Evolutionary conservation across 2,113 vertebrate genomes (phyloP), one percentile per base, ranked within the genome.

Genomic region (Calidris pygmaea): DNA sequence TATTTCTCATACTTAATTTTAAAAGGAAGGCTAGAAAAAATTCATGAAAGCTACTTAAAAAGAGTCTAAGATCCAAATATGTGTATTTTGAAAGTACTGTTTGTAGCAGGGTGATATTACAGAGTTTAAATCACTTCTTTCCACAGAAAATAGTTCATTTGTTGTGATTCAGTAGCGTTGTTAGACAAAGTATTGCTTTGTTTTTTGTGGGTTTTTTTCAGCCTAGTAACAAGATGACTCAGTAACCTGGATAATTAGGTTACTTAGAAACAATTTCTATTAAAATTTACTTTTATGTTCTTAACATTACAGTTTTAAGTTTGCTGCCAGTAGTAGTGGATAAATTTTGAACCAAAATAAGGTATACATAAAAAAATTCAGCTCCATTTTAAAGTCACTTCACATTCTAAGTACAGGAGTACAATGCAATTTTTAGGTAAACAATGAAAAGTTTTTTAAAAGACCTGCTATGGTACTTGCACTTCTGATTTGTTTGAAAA

Each of bases 201-300:
- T 41, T 71, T 83, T n/a, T 12, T 76, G 39, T 1, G 3, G 10
- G 1, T 7, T 37, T 58, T 85, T 35, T 47, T 29, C 23, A 87
- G n/a, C 81, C 68, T 87, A 48, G 67, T 93, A 91, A 96, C 89
- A 80, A 48, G 78, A 82, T 93, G 87, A 87, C 87, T 94, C 79
- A 72, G 74, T 86, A 59, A 75, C 52, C 67, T 74, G 43, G 66
- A 34, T 90, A 77, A 43, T 85, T 56, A 84, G 47, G 45, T 79
- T 63, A 59, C 39, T 9, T 53, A 62, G 89, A 66, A 77, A 93
- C 62, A 67, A 52, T 78, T 35, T 34, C 39, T 35, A 23, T 82
- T 84, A 97, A 94, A 82, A 56, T 62, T 53, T 7, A 70, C 43
- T 6, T 78, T n/a, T 50, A 20, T 88, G 24, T 87, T 87, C 68